A percentile compares a stretch with the other conserved stretches of the same genome.
These are phyloP conservation scores for Elmis aenea DNA, from an alignment of 2,888 invertebrate species.

Conservation along the genomic window DNA sequence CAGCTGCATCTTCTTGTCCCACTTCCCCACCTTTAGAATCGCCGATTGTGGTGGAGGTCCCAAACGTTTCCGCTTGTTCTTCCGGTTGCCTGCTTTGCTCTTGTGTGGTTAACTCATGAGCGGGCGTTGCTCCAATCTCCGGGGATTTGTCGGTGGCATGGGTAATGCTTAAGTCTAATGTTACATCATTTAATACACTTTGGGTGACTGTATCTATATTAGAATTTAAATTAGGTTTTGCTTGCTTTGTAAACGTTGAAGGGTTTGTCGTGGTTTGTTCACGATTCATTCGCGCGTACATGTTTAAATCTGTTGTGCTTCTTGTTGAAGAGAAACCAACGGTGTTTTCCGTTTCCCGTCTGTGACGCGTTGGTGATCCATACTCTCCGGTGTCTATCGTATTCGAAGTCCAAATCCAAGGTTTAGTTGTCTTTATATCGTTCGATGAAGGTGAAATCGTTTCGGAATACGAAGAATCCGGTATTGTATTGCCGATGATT, in stretches of 20 bases:
- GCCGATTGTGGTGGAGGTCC: constrained; percentile 17
- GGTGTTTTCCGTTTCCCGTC: constrained; percentile 45
- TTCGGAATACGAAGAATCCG: no score
- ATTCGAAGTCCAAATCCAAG: constrained; percentile 44
- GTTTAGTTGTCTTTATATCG: constrained; percentile 32
- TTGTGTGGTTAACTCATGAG: constrained; percentile 21
- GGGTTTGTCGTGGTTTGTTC: constrained; percentile 9
- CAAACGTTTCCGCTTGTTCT: constrained; percentile 23
- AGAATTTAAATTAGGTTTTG: constrained; percentile 3
- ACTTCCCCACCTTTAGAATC: constrained; percentile 23
- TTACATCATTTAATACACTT: constrained; percentile 18
- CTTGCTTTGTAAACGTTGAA: constrained; percentile 7
- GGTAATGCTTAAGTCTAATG: constrained; percentile 24
- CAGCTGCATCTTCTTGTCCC: constrained; percentile 26
- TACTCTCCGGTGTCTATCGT: constrained; percentile 41
- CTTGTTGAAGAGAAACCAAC: constrained; percentile 33
- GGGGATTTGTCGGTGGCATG: constrained; percentile 19
- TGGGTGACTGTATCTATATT: constrained; percentile 20
- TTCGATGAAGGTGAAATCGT: constrained; percentile 18
- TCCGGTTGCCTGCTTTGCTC: constrained; percentile 20
- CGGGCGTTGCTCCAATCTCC: constrained; percentile 16
- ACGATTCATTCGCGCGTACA: background rate
- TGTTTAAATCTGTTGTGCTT: constrained; percentile 21
- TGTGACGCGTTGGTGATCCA: constrained; percentile 42
- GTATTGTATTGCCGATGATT: constrained; percentile 11